These are phyloP conservation scores for Drosophila quasianomalipes DNA, from an alignment of 2,888 invertebrate genomes.

Conservation along the genomic window DNA sequence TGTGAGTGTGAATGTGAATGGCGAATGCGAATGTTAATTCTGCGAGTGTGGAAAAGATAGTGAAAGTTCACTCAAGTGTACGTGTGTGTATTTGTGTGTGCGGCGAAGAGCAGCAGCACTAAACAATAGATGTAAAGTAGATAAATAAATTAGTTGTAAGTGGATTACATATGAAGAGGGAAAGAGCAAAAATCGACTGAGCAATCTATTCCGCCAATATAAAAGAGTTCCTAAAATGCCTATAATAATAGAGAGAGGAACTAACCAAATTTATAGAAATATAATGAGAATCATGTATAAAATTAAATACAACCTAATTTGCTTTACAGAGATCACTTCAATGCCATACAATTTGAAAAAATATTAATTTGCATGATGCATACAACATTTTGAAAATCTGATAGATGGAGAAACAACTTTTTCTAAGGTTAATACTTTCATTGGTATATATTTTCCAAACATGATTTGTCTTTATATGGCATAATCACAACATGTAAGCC, in stretches of 20 bases:
- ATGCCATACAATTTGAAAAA: not conserved
- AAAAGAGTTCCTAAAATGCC: not conserved
- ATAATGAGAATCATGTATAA: not conserved
- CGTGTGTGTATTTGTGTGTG: not conserved
- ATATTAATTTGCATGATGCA: not conserved
- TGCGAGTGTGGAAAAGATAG: conserved; percentile 32
- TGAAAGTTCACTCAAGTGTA: conserved; percentile 65
- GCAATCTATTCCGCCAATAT: not conserved
- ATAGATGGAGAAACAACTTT: not conserved
- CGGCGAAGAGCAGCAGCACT: conserved; percentile 24
- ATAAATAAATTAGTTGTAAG: conserved; percentile 40
- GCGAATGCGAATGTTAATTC: conserved; percentile 40
- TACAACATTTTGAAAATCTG: not conserved
- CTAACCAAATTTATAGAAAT: not conserved
- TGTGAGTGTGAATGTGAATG: conserved; percentile 40
- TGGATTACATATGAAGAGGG: conserved; percentile 25
- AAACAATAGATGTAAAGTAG: conserved; percentile 49
- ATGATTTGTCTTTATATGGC: not conserved
- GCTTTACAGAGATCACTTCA: not conserved
- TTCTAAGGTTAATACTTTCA: not conserved
- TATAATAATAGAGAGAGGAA: not conserved
- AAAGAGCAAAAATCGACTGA: not conserved
- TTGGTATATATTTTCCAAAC: not conserved
- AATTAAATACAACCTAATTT: not conserved
- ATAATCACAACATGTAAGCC: not conserved